Evolutionary conservation across 2,113 vertebrate species (phyloP).

Genomic region (Stomatorhinus ivindoensis): DNA sequence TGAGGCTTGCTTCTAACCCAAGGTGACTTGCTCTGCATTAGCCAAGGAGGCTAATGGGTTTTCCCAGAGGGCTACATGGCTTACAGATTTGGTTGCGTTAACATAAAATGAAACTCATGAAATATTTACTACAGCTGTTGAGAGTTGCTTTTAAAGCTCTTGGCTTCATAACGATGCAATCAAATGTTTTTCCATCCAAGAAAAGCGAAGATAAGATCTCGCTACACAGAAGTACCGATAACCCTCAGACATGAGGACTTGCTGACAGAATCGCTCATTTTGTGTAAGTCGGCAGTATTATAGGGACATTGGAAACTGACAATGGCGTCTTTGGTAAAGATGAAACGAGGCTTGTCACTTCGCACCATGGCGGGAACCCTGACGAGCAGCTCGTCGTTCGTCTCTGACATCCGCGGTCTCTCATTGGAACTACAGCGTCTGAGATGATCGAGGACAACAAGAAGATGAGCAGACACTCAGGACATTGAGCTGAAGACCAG

Average conservation of each 20-base stretch:
- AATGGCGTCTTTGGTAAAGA: conserved; percentile 21
- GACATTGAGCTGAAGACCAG: neutral
- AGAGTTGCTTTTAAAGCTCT: neutral
- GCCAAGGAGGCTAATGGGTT: neutral
- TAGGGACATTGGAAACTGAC: conserved; percentile 45
- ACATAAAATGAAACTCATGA: neutral
- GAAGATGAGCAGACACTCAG: neutral
- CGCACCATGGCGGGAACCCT: conserved; percentile 32
- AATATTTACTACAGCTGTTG: neutral
- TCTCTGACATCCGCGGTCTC: conserved; percentile 12
- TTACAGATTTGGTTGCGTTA: neutral
- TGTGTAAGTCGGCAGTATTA: conserved; percentile 51
- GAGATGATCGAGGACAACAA: neutral
- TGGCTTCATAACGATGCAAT: neutral
- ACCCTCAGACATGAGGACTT: neutral
- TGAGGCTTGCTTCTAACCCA: neutral
- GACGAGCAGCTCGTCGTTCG: conserved; percentile 43
- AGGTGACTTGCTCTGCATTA: neutral
- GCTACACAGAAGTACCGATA: neutral
- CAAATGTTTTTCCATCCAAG: neutral
- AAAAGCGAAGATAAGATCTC: neutral
- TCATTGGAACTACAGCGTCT: conserved; percentile 37
- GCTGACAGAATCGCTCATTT: neutral
- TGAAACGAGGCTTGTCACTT: neutral
- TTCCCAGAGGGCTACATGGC: neutral